Conservation (phyloP, 2,888 invertebrate genomes). For the Incurvaria masculella region DNA sequence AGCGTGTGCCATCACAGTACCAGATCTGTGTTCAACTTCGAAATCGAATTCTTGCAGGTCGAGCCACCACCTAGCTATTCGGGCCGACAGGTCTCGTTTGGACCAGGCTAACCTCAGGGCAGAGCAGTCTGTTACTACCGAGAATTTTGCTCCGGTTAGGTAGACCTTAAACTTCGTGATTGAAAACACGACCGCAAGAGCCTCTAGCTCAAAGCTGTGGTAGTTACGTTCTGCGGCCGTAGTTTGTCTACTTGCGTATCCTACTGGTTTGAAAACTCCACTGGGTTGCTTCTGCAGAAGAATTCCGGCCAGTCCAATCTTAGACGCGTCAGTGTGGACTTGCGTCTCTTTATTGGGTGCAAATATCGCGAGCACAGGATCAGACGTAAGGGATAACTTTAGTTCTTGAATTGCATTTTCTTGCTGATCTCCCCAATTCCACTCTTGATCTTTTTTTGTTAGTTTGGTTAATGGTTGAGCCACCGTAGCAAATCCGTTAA, state of each 20-base stretch:
- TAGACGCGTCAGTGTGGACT: conserved; percentile 11
- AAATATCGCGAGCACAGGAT: conserved; percentile 6
- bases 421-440: conserved; percentile 7
- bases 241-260: conserved; percentile 17
- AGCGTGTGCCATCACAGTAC: conserved; percentile 16
- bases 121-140: conserved; percentile 15
- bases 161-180: neutral
- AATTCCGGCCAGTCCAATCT: conserved; percentile 8
- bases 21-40: conserved; percentile 17
- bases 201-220: conserved; percentile 13
- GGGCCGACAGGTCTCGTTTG: conserved; percentile 15
- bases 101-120: conserved; percentile 16
- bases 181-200: neutral
- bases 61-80: conserved; percentile 20
- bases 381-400: neutral
- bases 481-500: conserved; percentile 11
- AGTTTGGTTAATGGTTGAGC: conserved; percentile 10
- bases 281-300: conserved; percentile 10
- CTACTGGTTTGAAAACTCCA: conserved; percentile 12
- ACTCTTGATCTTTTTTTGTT: conserved; percentile 8
- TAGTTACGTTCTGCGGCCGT: conserved; percentile 12
- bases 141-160: conserved; percentile 1
- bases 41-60: conserved; percentile 19
- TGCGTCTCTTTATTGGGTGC: conserved; percentile 4
- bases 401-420: conserved; percentile 1